Evolutionary conservation across 92 coral and sea anemone genomes (phyloP), one percentile per base, ranked within the genome.

Genomic region (Palythoa caribaeorum): DNA sequence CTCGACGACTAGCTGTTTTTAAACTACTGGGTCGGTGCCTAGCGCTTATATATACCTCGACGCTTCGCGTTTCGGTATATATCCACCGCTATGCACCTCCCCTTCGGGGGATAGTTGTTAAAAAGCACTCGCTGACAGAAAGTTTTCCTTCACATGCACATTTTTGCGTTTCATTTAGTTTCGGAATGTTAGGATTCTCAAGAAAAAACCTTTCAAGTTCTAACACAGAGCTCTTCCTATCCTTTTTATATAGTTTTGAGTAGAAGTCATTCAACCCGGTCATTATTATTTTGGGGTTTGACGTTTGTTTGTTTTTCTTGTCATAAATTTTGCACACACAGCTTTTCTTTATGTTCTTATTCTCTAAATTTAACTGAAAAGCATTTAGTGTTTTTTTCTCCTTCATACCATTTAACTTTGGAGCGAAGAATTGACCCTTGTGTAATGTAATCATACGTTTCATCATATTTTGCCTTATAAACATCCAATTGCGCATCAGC

Each of bases 381-480:
- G 28, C 19, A 81, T 19, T 83, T 89, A n/a, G 65, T 89, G 37
- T 83, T 89, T 75, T 84, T 89, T 68, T 84, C 88, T 81, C 73
- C 36, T 76, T 89, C 88, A 62, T 83, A 76, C 88, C 92, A 75
- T 38, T 62, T 60, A 17, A 84, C 84, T 35, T 83, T 81, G 21
- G 92, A 62, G 17, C 53, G 40, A 40, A 38, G 47, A 9, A 70
- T 70, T 70, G 39, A 35, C 39, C 74, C 44, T 70, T 70, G 9
- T 21, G 44, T 70, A 70, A 38, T 70, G 48, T 44, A 70, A 7
- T 3, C 1, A 3, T n/a, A n/a, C 15, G 74, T 9, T 70, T 70
- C 39, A 6, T 70, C 74, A 36, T 70, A 28, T 36, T 70, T 28
- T 70, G 74, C 8, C 39, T 70, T 70, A 70, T 38, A 28, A 20